Evolutionary conservation across 2,888 invertebrate genomes (phyloP).

Genomic region (Anaspis maculata): DNA sequence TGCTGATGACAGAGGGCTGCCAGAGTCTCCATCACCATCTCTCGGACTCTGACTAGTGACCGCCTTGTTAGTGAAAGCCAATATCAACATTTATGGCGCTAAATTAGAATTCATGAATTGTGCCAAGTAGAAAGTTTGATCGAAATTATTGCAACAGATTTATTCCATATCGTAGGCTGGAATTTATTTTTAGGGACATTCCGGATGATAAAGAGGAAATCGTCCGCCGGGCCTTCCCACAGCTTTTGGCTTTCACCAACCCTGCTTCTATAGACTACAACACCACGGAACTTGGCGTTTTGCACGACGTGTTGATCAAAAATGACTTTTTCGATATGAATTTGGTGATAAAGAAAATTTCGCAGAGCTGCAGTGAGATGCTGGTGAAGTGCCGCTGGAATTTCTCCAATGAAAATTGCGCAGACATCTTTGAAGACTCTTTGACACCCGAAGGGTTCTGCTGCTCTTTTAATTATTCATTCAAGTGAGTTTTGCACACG

Average conservation of each 20-base stretch:
- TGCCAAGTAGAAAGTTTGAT: no score
- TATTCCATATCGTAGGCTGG: no score
- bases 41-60: no score
- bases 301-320: conserved; percentile 25
- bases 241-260: conserved; percentile 25
- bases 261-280: conserved; percentile 17
- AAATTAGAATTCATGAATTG: no score
- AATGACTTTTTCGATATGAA: conserved; percentile 23
- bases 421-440: conserved; percentile 26
- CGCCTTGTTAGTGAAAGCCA: no score
- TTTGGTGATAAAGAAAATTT: conserved; percentile 20
- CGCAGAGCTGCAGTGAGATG: conserved; percentile 33
- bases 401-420: conserved; percentile 23
- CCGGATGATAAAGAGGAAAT: conserved; percentile 17
- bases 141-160: no score
- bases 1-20: no score
- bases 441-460: conserved; percentile 33
- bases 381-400: conserved; percentile 36
- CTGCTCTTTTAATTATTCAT: conserved; percentile 39
- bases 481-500: no score
- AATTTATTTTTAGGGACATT: no score
- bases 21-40: not conserved
- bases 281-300: conserved; percentile 17
- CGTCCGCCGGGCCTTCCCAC: conserved; percentile 22
- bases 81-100: no score